A percentile compares a stretch with the other conserved stretches of the same genome.
Evolutionary conservation across 2,888 invertebrate species (phyloP).

Genomic region (Aleiodes testaceus): DNA sequence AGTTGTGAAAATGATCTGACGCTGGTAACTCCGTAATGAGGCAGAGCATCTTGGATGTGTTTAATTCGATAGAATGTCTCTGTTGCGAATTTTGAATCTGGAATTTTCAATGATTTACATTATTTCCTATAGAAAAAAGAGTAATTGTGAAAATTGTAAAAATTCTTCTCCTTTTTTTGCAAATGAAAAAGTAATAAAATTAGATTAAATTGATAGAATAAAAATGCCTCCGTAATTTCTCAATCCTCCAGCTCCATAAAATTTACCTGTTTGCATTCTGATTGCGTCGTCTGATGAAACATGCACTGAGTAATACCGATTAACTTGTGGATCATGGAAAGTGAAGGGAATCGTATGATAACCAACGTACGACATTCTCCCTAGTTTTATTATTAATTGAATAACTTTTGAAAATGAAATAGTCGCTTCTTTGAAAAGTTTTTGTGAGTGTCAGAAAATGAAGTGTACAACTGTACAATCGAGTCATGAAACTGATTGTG

Average conservation of each 20-base stretch:
- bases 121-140: no score
- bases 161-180: not conserved
- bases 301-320: constrained; percentile 17
- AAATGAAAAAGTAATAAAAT: not conserved
- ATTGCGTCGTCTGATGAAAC: constrained; percentile 16
- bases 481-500: not conserved
- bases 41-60: constrained; percentile 4
- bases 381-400: not conserved
- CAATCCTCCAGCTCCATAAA: not conserved
- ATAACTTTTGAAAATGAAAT: not conserved
- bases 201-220: not conserved
- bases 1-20: not conserved
- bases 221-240: not conserved
- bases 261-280: constrained; percentile 12
- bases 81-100: not conserved
- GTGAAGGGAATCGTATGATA: constrained; percentile 9
- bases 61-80: constrained; percentile 6
- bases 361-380: not conserved
- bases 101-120: not conserved
- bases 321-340: constrained; percentile 9
- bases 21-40: not conserved
- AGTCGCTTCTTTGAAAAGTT: no score
- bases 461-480: no score
- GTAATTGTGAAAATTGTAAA: no score
- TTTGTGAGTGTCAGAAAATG: no score